phyloP scores from a whole-genome alignment of 2,888 invertebrate species.

The Heteromyza rotundicornis region DNA sequence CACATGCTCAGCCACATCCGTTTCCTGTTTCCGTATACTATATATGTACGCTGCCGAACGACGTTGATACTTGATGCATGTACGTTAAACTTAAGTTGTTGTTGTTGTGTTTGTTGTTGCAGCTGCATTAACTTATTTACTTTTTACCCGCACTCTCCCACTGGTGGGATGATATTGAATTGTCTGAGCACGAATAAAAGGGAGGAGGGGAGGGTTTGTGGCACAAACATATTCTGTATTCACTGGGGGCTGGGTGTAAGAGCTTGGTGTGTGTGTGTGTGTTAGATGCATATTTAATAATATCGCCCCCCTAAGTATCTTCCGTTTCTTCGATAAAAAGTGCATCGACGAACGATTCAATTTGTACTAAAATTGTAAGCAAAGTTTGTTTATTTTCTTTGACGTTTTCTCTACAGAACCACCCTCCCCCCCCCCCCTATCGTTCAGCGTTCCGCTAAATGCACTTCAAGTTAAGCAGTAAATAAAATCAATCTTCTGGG shows the following conservation, averaged over 20 bases:
- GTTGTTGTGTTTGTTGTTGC: slow-evolving; percentile 26
- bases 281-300: too few relatives aligned
- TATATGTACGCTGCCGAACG: background rate
- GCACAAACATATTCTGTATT: too few relatives aligned
- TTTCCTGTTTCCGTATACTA: background rate
- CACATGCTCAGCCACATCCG: background rate
- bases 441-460: background rate
- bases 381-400: background rate
- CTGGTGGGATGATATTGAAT: too few relatives aligned
- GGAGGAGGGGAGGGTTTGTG: too few relatives aligned
- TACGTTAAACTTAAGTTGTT: background rate
- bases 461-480: background rate
- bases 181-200: too few relatives aligned
- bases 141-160: background rate
- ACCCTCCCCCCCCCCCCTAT: background rate
- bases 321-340: background rate
- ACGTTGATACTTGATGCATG: background rate
- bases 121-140: slow-evolving; percentile 6
- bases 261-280: too few relatives aligned
- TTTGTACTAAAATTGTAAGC: background rate
- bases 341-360: background rate
- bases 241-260: too few relatives aligned
- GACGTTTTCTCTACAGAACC: background rate
- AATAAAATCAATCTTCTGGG: background rate
- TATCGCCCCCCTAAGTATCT: too few relatives aligned